Percentiles rank a stretch among this genome's conserved stretches.
phyloP scores from a whole-genome alignment of 1,140 invertebrate species.

The Coenobita brevimanus region DNA sequence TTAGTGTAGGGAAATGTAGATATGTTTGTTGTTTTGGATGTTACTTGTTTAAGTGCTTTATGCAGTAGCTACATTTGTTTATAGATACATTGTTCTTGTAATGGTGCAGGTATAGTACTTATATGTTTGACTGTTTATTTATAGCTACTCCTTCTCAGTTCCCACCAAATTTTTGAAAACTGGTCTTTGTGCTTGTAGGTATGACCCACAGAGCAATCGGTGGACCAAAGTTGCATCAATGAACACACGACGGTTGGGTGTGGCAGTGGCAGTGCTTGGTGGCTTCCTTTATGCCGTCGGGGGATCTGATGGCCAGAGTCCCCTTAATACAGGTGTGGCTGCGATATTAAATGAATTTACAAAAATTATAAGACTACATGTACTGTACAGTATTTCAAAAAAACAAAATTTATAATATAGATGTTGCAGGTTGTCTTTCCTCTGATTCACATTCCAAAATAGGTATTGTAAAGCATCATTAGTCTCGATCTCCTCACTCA shows the following conservation, averaged over 20 bases:
- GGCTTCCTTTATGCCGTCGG: slow-evolving; percentile 97
- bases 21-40: too few species aligned
- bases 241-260: slow-evolving; percentile 95
- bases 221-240: slow-evolving; percentile 98
- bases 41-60: too few species aligned
- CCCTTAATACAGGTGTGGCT: slow-evolving; percentile 86
- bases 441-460: too few species aligned
- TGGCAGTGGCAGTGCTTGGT: slow-evolving; percentile 97
- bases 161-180: too few species aligned
- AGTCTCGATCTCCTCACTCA: too few species aligned
- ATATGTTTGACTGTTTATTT: too few species aligned
- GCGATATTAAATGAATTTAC: neutral
- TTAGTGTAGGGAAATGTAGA: too few species aligned
- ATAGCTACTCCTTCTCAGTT: too few species aligned
- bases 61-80: too few species aligned
- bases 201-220: slow-evolving; percentile 97
- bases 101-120: too few species aligned
- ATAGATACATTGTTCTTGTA: too few species aligned
- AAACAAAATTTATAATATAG: neutral
- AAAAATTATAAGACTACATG: neutral
- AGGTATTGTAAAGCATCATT: too few species aligned
- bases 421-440: neutral
- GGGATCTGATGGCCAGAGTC: slow-evolving; percentile 96
- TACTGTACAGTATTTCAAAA: neutral
- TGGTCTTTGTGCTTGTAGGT: slow-evolving; percentile 79